These are phyloP conservation scores for Agraylea sexmaculata DNA, from an alignment of 1,140 invertebrate species.

Conservation along the genomic window DNA sequence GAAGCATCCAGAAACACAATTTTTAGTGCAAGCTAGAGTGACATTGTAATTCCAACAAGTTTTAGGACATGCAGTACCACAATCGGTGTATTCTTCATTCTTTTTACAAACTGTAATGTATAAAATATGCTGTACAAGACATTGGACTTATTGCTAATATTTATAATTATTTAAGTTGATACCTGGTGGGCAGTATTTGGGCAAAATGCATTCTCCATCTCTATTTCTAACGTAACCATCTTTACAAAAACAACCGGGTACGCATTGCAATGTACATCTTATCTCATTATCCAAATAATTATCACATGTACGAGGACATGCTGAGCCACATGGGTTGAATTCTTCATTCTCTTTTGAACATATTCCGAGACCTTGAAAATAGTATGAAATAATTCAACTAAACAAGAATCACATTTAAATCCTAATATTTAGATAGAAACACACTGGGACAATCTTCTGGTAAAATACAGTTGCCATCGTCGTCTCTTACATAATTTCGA, in stretches of 20 bases:
- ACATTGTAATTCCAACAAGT: constrained; percentile 7
- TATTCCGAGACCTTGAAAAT: constrained; percentile 3
- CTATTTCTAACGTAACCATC: constrained; percentile 5
- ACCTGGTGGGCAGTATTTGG: no score
- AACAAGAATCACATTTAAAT: constrained; percentile 1
- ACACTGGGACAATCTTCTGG: constrained; percentile 13
- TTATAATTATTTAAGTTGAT: constrained; percentile 2
- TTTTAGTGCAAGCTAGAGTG: constrained; percentile 3
- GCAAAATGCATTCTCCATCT: constrained; percentile 1
- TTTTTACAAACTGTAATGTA: constrained; percentile 14
- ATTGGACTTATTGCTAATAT: constrained; percentile 1
- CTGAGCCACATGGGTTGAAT: constrained; percentile 8
- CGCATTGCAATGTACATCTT: constrained; percentile 5
- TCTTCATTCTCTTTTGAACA: constrained; percentile 13
- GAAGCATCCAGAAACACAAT: constrained; percentile 15
- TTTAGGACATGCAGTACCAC: constrained; percentile 21
- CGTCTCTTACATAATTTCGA: constrained; percentile 1
- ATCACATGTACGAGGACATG: constrained; percentile 12
- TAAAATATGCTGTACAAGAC: no score
- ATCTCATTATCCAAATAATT: neutral
- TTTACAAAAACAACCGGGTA: constrained; percentile 5
- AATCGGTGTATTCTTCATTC: constrained; percentile 18
- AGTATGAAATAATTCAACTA: neutral
- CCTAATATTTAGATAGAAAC: constrained; percentile 12
- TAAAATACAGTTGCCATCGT: neutral